phyloP scores from a whole-genome alignment of 2,888 invertebrate species.

The Thera britannica region DNA sequence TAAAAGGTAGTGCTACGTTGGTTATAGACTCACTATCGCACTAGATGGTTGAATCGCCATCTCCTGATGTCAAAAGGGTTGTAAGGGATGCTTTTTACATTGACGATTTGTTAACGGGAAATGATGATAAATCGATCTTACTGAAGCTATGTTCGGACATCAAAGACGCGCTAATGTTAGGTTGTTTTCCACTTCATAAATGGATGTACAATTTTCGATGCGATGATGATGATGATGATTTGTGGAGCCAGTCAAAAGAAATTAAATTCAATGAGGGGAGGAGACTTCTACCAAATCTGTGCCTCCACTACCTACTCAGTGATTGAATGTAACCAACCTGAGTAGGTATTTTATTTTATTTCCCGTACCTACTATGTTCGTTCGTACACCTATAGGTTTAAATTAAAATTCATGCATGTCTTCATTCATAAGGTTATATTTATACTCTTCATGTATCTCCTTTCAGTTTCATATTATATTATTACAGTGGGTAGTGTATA shows the following conservation, averaged over 20 bases:
- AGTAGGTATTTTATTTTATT: too few species aligned
- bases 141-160: neutral
- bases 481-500: too few species aligned
- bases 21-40: neutral
- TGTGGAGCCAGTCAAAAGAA: neutral
- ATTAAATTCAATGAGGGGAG: too few species aligned
- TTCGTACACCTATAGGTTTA: too few species aligned
- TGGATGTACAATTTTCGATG: neutral
- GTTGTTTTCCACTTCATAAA: neutral
- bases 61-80: neutral
- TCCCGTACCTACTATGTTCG: too few species aligned
- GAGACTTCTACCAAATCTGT: too few species aligned
- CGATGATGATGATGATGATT: neutral
- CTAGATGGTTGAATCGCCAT: neutral
- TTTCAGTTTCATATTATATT: too few species aligned
- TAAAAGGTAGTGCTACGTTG: neutral
- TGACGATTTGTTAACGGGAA: neutral
- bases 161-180: neutral
- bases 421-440: too few species aligned
- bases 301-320: too few species aligned
- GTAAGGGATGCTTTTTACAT: neutral
- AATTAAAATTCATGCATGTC: too few species aligned
- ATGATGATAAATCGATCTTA: neutral
- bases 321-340: too few species aligned
- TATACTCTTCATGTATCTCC: too few species aligned